Evolutionary conservation across 2,113 vertebrate genomes (phyloP).

Genomic region (Fulmarus glacialis): DNA sequence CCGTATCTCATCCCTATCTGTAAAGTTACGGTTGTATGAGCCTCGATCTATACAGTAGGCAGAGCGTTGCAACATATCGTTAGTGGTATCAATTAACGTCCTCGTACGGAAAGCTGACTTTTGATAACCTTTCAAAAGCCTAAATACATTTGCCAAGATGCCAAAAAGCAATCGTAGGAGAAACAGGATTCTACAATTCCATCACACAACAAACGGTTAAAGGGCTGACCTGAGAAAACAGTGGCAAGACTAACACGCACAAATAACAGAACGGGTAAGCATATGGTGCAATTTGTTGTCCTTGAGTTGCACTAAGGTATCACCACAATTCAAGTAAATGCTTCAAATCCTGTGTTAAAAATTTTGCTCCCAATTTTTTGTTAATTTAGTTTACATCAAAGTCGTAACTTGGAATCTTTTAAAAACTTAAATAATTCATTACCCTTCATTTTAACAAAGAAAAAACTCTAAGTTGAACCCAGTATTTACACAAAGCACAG

Average conservation of each 20-base stretch:
- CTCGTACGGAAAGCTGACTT: accelerated
- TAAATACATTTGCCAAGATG: background rate
- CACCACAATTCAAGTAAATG: no score
- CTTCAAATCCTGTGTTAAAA: background rate
- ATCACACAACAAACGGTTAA: background rate
- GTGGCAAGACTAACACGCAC: no score
- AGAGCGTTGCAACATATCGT: accelerated
- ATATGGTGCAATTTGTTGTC: no score
- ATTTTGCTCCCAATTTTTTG: background rate
- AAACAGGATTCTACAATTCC: background rate
- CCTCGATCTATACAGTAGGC: background rate
- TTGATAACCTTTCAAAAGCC: background rate
- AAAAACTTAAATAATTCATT: background rate
- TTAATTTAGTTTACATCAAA: background rate
- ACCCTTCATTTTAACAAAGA: background rate
- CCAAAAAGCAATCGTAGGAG: background rate
- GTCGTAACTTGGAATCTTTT: background rate
- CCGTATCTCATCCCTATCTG: accelerated
- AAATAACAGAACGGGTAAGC: background rate
- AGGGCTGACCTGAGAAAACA: background rate
- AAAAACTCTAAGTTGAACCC: background rate
- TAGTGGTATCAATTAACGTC: background rate
- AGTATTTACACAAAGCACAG: no score
- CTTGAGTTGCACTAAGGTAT: background rate
- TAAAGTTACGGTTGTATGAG: no score